Evolutionary conservation across 2,888 invertebrate species (phyloP).

Genomic region (Polylopha cassiicola): DNA sequence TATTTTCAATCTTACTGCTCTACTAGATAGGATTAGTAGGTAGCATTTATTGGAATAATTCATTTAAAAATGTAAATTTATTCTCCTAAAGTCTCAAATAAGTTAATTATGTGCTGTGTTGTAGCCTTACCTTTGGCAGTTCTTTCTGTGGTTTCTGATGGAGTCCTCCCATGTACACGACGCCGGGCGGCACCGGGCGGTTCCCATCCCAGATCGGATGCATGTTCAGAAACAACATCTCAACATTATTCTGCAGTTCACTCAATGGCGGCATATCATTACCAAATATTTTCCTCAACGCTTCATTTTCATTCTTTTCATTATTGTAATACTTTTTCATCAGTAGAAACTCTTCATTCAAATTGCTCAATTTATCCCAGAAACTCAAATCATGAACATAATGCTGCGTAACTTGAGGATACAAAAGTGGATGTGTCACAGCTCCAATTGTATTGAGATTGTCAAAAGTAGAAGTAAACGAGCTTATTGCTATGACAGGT

Average conservation of each 20-base stretch:
- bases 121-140: conserved; percentile 35
- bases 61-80: too few species aligned
- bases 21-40: too few species aligned
- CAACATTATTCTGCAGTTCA: conserved; percentile 27
- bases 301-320: conserved; percentile 24
- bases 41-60: neutral
- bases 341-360: conserved; percentile 4
- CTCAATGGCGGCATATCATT: neutral
- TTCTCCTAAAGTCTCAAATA: too few species aligned
- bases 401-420: conserved; percentile 32
- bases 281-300: conserved; percentile 29
- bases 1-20: too few species aligned
- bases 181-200: conserved; percentile 37
- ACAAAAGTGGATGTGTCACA: conserved; percentile 35
- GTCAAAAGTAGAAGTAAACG: conserved; percentile 31
- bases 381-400: conserved; percentile 33
- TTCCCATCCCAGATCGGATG: conserved; percentile 43
- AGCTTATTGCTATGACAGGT: conserved; percentile 46
- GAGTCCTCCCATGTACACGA: conserved; percentile 42
- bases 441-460: conserved; percentile 32
- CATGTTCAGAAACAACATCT: conserved; percentile 39
- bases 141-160: conserved; percentile 33
- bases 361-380: conserved; percentile 35
- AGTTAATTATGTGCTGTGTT: too few species aligned
- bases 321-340: conserved; percentile 3